Conservation (phyloP, 2,888 invertebrate species). For the Chymomyza caudatula region DNA sequence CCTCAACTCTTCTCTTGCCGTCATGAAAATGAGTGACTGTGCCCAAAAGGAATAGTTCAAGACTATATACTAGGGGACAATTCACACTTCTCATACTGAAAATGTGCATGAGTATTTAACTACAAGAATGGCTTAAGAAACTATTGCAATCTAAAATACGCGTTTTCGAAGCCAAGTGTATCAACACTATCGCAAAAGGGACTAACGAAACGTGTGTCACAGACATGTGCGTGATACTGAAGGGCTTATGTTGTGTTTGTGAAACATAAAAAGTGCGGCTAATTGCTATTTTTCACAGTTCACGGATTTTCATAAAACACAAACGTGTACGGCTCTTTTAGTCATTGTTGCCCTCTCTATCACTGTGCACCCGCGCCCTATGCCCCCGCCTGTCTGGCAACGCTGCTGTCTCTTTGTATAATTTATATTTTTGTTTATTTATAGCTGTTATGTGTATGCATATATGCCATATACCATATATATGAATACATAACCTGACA, state of each 20-base stretch:
- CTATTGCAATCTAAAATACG: no score
- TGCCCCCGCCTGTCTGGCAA: background rate
- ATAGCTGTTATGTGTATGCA: slow-evolving; percentile 23
- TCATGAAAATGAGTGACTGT: no score
- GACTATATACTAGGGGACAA: no score
- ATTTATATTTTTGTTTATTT: background rate
- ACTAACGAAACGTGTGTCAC: no score
- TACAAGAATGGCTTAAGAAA: no score
- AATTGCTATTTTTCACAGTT: slow-evolving; percentile 60
- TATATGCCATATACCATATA: slow-evolving; percentile 67
- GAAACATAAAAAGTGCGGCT: slow-evolving; percentile 55
- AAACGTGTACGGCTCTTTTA: slow-evolving; percentile 20
- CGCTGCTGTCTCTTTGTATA: background rate
- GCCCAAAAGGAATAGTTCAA: no score
- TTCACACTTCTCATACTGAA: no score
- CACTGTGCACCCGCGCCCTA: background rate
- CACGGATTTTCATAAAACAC: slow-evolving; percentile 58
- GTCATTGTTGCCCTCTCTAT: background rate
- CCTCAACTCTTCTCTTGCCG: no score
- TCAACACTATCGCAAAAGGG: no score
- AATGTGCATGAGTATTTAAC: no score
- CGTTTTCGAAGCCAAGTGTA: no score
- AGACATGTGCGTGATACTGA: background rate
- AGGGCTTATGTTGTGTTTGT: background rate
- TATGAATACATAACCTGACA: slow-evolving; percentile 50